phyloP scores from a whole-genome alignment of 1,140 invertebrate species.

The Condylostylus longicornis region DNA sequence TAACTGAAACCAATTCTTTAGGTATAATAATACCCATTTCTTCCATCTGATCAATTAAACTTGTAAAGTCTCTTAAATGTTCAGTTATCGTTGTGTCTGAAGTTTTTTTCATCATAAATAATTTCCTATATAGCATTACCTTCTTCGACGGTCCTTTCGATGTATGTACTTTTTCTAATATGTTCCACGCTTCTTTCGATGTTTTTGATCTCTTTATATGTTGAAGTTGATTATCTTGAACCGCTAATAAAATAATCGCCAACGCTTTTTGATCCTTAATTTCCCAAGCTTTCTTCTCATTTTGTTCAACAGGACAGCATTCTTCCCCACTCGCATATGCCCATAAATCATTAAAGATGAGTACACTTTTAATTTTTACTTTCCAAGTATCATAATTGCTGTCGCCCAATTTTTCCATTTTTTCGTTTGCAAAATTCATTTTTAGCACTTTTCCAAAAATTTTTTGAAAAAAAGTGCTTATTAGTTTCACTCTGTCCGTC shows the following conservation, averaged over 20 bases:
- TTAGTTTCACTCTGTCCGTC: too few relatives aligned
- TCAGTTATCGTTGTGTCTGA: background rate
- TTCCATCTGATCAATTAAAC: conserved; percentile 1
- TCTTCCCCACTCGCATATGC: too few relatives aligned
- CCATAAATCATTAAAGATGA: too few relatives aligned
- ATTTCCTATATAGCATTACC: conserved; percentile 2
- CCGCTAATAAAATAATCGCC: conserved; percentile 1
- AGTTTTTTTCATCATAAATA: background rate
- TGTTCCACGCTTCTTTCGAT: conserved; percentile 1
- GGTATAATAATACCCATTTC: conserved; percentile 4
- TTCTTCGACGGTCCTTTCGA: conserved; percentile 4
- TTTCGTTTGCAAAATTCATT: too few relatives aligned
- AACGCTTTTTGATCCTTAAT: conserved; percentile 3
- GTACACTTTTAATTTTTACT: too few relatives aligned
- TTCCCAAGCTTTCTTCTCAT: too few relatives aligned
- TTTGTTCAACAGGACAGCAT: too few relatives aligned
- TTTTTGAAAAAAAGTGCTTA: too few relatives aligned
- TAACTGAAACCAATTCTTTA: conserved; percentile 3
- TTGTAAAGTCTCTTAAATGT: conserved; percentile 4
- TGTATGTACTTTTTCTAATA: conserved; percentile 1
- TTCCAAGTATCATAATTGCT: too few relatives aligned
- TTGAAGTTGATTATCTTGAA: conserved; percentile 2
- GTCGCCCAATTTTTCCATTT: too few relatives aligned
- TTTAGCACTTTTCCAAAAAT: too few relatives aligned
- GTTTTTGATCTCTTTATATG: conserved; percentile 1